phyloP scores from a whole-genome alignment of 2,113 vertebrate species.

The Corydoras sp. region DNA sequence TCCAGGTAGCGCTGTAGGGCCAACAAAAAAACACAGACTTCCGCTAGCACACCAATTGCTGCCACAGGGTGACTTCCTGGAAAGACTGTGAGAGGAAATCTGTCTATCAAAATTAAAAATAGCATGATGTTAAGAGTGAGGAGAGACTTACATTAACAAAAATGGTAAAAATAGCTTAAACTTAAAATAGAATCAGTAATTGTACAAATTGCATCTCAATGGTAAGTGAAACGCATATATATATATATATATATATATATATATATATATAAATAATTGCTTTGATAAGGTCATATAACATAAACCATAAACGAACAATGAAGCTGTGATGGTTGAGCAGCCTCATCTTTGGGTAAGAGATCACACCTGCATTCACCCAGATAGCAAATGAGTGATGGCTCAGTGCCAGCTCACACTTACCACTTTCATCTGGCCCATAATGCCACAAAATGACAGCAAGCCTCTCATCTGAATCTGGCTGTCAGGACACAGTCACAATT shows the following conservation, averaged over 20 bases:
- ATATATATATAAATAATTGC: not conserved
- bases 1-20: slow-evolving; percentile 54
- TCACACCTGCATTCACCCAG: not conserved
- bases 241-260: too few relatives aligned
- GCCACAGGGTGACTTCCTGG: slow-evolving; percentile 39
- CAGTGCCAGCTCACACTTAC: not conserved
- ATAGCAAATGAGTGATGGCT: not conserved
- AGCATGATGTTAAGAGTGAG: not conserved
- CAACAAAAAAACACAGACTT: slow-evolving; percentile 58
- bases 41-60: slow-evolving; percentile 49
- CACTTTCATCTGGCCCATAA: slow-evolving; percentile 9
- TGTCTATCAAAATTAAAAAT: slow-evolving; percentile 43
- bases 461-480: slow-evolving; percentile 1
- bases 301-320: not conserved
- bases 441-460: not conserved
- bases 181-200: too few relatives aligned
- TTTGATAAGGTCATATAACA: not conserved
- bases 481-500: not conserved
- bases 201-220: too few relatives aligned
- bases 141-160: slow-evolving; percentile 2
- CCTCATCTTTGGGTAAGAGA: not conserved
- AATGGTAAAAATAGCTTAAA: slow-evolving; percentile 9
- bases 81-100: slow-evolving; percentile 42
- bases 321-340: not conserved
- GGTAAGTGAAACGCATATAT: too few relatives aligned